These are phyloP conservation scores for Anas flavirostris DNA, from an alignment of 2,797 vertebrate species.

Conservation along the genomic window DNA sequence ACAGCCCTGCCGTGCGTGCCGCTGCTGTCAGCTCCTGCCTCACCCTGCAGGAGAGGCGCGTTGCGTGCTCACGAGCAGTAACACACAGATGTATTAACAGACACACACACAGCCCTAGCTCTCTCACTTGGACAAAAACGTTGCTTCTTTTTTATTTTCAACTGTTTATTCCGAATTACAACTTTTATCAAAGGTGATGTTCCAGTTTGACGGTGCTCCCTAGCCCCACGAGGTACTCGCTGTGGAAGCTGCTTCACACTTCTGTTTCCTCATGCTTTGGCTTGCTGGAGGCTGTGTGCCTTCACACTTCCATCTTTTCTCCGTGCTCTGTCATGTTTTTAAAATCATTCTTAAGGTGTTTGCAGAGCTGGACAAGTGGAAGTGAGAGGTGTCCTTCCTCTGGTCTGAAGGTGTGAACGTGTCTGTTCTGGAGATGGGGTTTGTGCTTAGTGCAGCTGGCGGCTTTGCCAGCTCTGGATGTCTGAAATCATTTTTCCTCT, in stretches of 20 bases:
- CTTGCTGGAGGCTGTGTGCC: background rate
- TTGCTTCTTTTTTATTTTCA: background rate
- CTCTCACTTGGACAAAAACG: background rate
- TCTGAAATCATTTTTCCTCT: background rate
- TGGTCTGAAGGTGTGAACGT: background rate
- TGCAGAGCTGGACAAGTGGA: background rate
- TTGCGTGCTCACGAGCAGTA: background rate
- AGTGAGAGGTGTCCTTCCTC: background rate
- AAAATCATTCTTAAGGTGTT: background rate
- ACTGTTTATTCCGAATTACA: background rate
- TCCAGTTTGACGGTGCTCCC: background rate
- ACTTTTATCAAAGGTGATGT: background rate
- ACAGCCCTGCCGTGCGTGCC: rapidly evolving
- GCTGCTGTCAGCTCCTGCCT: background rate
- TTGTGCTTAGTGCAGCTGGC: background rate
- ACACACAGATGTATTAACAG: background rate
- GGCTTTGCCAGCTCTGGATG: background rate
- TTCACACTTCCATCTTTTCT: background rate
- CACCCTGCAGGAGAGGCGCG: background rate
- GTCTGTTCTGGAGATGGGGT: background rate
- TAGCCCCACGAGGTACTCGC: background rate
- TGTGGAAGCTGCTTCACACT: background rate
- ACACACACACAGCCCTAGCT: background rate
- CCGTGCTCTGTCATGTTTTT: background rate
- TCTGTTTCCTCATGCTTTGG: background rate